A percentile compares a stretch with the other conserved stretches of the same genome.
Conservation (phyloP, 2,113 vertebrate species). For the Serilophus lunatus region DNA sequence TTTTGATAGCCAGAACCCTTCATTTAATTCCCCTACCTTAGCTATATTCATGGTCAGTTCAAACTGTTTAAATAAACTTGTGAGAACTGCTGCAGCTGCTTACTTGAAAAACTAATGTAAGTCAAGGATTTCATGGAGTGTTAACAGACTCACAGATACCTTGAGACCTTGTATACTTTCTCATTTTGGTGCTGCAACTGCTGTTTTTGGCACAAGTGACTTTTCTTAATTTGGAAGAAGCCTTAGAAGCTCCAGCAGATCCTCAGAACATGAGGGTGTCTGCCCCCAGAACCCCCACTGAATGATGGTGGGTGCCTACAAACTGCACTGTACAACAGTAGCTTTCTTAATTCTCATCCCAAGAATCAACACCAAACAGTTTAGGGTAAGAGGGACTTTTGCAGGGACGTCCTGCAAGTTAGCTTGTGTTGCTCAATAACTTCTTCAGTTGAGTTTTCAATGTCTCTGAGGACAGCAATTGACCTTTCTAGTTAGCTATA, state of each 20-base stretch:
- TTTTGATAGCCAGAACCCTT: not conserved
- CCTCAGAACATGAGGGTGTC: not conserved
- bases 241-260: not conserved
- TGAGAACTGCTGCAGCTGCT: slow-evolving; percentile 3
- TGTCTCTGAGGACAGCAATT: not conserved
- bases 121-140: not conserved
- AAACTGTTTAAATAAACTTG: not conserved
- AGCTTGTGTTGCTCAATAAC: not conserved
- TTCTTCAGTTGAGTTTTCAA: not conserved
- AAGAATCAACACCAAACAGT: not conserved
- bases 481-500: not conserved
- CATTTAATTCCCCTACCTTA: not conserved
- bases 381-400: fast-evolving
- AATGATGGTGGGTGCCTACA: not conserved
- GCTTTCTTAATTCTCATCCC: not conserved
- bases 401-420: fast-evolving
- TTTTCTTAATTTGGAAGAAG: not conserved
- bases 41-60: not conserved
- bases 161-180: not conserved
- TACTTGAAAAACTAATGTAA: not conserved
- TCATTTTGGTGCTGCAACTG: not conserved
- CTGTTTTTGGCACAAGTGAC: not conserved
- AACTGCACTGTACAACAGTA: not conserved
- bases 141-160: not conserved
- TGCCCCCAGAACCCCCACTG: not conserved